Evolutionary conservation across 2,113 vertebrate species (phyloP).

Genomic region (Mesembrinibis cayennensis): DNA sequence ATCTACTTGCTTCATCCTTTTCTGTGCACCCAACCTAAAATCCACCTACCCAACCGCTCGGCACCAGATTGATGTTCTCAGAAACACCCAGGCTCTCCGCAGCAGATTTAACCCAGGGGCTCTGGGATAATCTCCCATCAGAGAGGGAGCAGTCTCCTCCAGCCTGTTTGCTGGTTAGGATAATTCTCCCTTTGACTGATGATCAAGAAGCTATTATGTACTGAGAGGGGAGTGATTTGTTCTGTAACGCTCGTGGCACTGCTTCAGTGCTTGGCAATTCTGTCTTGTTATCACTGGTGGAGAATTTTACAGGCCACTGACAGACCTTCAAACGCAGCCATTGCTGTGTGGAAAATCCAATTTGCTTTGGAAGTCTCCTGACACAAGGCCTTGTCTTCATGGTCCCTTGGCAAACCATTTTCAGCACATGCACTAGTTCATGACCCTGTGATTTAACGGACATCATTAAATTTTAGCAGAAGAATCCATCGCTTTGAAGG

Average conservation of each 20-base stretch:
- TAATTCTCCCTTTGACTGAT: conserved; percentile 25
- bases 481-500: conserved; percentile 64
- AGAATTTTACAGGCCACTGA: conserved; percentile 59
- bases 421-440: conserved; percentile 49
- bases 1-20: not conserved
- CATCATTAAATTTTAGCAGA: conserved; percentile 69
- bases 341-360: conserved; percentile 52
- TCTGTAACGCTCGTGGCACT: not conserved
- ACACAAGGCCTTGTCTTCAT: conserved; percentile 59
- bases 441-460: conserved; percentile 59
- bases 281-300: conserved; percentile 17
- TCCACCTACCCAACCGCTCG: not conserved
- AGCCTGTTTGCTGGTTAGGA: not conserved
- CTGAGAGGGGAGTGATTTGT: not conserved
- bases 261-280: conserved; percentile 12
- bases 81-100: not conserved
- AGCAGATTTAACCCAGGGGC: not conserved
- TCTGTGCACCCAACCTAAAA: not conserved
- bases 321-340: conserved; percentile 46
- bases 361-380: conserved; percentile 56
- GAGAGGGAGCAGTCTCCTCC: not conserved
- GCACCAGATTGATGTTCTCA: not conserved
- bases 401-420: conserved; percentile 30
- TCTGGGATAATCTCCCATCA: not conserved
- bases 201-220: conserved; percentile 3